Base-by-base conservation (phyloP, 2,113 vertebrate genomes). In the Acrocephalus arundinaceus region DNA sequence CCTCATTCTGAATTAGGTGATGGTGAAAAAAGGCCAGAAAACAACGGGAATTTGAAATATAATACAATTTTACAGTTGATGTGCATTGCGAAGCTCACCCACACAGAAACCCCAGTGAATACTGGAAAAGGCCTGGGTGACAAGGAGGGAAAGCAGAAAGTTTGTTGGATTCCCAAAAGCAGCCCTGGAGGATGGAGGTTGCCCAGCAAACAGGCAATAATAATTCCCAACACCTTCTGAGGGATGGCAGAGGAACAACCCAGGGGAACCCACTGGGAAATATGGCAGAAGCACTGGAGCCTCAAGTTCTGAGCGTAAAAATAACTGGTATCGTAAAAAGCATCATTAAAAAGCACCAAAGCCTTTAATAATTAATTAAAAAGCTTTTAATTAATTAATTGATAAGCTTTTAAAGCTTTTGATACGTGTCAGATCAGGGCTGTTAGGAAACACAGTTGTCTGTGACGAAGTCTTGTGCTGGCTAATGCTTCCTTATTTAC, bases 71-170 rank as follows among this genome's bases (percentile, higher is more conserved):
- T 61, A 35, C 9, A 13, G 15, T 6, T 41, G 3, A 18, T 54
- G 35, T 35, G 37, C 37, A 39, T 39, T 39, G 59, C 13, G 28
- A 20, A 30, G 8, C 41, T 48, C 41, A 10, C 19, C 41, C 23
- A 3, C 0, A 0, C 61, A 12, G 15, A 41, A 57, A 8, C n/a
- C 45, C 15, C 51, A 16, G 43, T 0, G 41, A 48, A 9, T 6
- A 1, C 0, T 30, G n/a, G n/a, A 10, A 8, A 28, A 10, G 82
- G n/a, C n/a, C 59, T 48, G 82, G 59, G 59, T 65, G 49, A 10
- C 58, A 33, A 22, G 10, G 54, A 30, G 31, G 31, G 33, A 11
- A 22, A 23, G 41, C 7, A 28, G 9, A 8, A n/a, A 3, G 20
- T 15, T 3, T 27, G 33, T 37, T 6, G 6, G 16, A 17, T 17